Evolutionary conservation across 2,888 invertebrate genomes (phyloP), one percentile per base, ranked within the genome.

Genomic region (Ennomos erosarius): DNA sequence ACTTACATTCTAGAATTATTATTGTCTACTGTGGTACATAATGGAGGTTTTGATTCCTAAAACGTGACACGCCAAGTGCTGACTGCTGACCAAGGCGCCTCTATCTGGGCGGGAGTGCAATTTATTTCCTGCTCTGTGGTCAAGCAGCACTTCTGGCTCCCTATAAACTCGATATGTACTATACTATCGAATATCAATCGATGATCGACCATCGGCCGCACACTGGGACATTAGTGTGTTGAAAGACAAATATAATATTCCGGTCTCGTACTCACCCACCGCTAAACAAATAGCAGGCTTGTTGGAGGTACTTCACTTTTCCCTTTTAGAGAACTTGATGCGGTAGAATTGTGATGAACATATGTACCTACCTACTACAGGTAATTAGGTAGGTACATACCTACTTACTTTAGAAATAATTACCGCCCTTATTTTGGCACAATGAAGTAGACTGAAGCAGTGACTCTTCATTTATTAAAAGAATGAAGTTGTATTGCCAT

Each of bases 141-240:
- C 16, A 16, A 16, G 10, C 48, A 57, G 26, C 35, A 50, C 47
- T 63, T 34, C 46, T 53, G 45, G 16, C 47, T 53, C 36, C 42
- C 26, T 26, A 26, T 26, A 26, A 1, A 26, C 26, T 56, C 55
- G 40, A 60, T 55, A 49, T 36, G 34, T 49, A 38, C 44, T 50
- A 50, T 45, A 48, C 34, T 64, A 64, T 64, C 44, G 53, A 53
- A 51, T 52, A 45, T 54, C 61, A 47, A 61, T 55, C 50, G 52
- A 64, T 56, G 44, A 52, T 35, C 12, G 36, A 35, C n/a, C 40
- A 40, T 47, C 12, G 38, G 38, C 4, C 12, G 44, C 44, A 11
- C 44, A 34, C n/a, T 45, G 34, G 26, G 26, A 35, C 53, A 54
- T 46, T 54, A 44, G 16, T 11, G 39, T 46, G 40, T 46, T 34